Evolutionary conservation across 2,888 invertebrate species (phyloP), one percentile per base, ranked within the genome.

Genomic region (Stenodera caucasica): DNA sequence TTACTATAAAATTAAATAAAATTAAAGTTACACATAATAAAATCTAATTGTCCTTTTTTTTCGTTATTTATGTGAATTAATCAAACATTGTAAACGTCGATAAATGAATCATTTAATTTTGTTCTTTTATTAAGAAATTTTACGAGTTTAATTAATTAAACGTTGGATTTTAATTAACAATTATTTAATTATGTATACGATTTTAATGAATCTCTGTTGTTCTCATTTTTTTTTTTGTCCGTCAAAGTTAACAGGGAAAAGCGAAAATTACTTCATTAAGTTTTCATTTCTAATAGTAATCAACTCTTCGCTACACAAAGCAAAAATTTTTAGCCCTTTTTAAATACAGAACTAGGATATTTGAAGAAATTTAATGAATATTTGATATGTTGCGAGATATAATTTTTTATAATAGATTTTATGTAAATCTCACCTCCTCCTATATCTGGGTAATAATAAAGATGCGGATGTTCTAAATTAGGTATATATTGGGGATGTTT

Each of bases 401-500:
- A n/a, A n/a, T n/a, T n/a, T n/a, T n/a, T n/a, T n/a, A n/a, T n/a
- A n/a, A 30, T 15, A 51, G 29, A 26, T 15, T 51, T 29, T 14
- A 5, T 40, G 6, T 5, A 15, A 9, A 26, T 60, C 67, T 63
- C 64, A 66, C 70, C 65, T 68, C 67, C 70, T 54, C n/a, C n/a
- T n/a, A 64, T 64, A 14, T 64, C 55, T 30, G 68, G 62, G 63
- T 70, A 70, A 63, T 73, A 73, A 68, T 74, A 72, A 52, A 70
- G 69, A 64, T 69, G 68, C 53, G 74, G 72, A 66, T 72, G 71
- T 57, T 69, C 71, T 52, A 71, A 68, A 67, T 65, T 70, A 35
- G 66, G 65, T 53, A 67, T 62, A 60, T 63, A 67, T 55, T 67
- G 69, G 56, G 70, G 69, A 63, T 71, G 70, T 62, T 75, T 75